Conservation (phyloP, 2,797 vertebrate genomes). For the Anomalospiza imberbis region DNA sequence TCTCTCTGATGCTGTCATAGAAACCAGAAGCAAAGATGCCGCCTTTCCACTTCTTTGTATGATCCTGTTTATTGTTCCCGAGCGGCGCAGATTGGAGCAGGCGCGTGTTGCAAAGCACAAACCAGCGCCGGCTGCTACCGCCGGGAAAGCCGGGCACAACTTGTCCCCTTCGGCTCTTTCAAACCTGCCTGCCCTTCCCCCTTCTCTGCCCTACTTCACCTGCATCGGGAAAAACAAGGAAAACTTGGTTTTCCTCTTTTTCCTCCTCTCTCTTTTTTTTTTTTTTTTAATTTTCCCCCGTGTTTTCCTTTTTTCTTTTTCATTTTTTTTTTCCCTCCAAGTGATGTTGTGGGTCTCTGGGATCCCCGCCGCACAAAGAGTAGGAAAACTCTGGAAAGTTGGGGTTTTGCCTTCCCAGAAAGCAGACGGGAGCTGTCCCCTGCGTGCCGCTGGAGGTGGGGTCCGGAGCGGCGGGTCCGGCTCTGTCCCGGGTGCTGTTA, state of each 20-base stretch:
- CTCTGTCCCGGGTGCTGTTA: not conserved
- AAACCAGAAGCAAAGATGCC: conserved; percentile 55
- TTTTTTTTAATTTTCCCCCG: accelerated
- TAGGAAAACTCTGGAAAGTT: not conserved
- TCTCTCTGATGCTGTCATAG: conserved; percentile 55
- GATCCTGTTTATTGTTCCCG: conserved; percentile 58
- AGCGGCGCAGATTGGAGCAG: conserved; percentile 55
- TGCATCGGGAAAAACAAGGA: not conserved
- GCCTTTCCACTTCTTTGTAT: conserved; percentile 61
- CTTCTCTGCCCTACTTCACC: not conserved
- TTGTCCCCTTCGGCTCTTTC: not conserved
- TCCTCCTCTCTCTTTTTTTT: accelerated
- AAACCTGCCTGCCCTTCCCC: not conserved
- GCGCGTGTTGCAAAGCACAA: conserved; percentile 35
- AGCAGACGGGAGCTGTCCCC: not conserved
- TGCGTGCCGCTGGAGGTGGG: accelerated
- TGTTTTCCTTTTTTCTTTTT: accelerated
- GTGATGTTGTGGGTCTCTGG: not conserved
- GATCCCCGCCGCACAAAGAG: not conserved
- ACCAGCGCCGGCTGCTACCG: conserved; percentile 11
- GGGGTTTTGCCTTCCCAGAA: not conserved
- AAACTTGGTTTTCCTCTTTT: not conserved
- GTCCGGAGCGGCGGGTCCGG: not conserved
- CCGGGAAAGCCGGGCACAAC: not conserved
- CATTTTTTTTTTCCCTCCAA: accelerated